phyloP scores from a whole-genome alignment of 2,113 vertebrate species.

The Engystomops pustulosus region DNA sequence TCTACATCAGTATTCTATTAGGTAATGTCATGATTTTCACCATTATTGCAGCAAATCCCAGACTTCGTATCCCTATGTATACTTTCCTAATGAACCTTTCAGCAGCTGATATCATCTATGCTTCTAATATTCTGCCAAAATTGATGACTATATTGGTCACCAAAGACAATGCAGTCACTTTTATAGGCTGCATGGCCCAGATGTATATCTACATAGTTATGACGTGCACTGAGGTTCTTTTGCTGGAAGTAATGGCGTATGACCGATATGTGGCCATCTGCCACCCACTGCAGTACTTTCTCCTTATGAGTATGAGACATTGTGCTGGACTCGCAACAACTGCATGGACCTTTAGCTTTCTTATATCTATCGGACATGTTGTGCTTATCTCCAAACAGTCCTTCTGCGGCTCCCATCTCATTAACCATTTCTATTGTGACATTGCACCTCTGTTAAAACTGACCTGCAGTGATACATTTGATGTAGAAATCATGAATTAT shows the following conservation, averaged over 20 bases:
- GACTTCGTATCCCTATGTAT: constrained; percentile 36
- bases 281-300: constrained; percentile 3
- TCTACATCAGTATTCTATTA: background rate
- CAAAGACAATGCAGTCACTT: background rate
- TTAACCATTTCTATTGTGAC: constrained; percentile 68
- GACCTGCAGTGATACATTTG: constrained; percentile 58
- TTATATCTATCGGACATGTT: background rate
- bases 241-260: constrained; percentile 38
- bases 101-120: constrained; percentile 4
- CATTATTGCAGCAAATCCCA: background rate
- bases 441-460: constrained; percentile 63
- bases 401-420: constrained; percentile 44
- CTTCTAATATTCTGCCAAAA: constrained; percentile 29
- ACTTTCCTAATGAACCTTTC: constrained; percentile 32
- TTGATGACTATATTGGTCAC: constrained; percentile 8
- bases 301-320: background rate
- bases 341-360: constrained; percentile 14
- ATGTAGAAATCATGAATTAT: constrained; percentile 62
- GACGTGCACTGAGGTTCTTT: background rate
- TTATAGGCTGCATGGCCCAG: constrained; percentile 5
- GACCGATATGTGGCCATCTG: constrained; percentile 49
- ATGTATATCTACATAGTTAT: constrained; percentile 24
- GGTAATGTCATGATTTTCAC: background rate
- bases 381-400: background rate
- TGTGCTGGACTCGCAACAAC: background rate